phyloP scores from a whole-genome alignment of 2,888 invertebrate genomes.

The Sphaerophoria taeniata region DNA sequence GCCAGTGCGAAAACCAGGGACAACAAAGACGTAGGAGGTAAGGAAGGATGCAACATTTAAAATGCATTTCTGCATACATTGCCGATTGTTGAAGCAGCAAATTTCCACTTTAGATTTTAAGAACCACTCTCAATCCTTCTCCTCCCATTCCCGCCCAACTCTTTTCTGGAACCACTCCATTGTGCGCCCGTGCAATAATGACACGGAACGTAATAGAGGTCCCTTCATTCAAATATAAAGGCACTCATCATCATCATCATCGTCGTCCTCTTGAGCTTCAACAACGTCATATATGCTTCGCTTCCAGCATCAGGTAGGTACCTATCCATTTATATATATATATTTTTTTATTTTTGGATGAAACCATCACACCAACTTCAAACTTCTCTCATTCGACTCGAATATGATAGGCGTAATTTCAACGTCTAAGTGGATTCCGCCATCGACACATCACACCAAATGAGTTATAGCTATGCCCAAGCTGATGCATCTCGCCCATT shows the following conservation, averaged over 20 bases:
- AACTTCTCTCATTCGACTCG: constrained; percentile 5
- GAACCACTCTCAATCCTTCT: not conserved
- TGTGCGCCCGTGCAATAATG: constrained; percentile 42
- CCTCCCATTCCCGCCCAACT: not conserved
- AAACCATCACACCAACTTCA: constrained; percentile 35
- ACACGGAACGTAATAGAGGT: constrained; percentile 47
- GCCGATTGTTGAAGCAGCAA: constrained; percentile 45
- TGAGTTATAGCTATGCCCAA: constrained; percentile 35
- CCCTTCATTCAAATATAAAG: constrained; percentile 26
- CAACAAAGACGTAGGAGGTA: not conserved
- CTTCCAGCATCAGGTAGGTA: constrained; percentile 39
- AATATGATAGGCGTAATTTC: constrained; percentile 67
- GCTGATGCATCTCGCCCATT: constrained; percentile 26
- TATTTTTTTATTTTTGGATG: constrained; percentile 8
- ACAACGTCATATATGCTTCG: constrained; percentile 39
- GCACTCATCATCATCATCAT: constrained; percentile 44
- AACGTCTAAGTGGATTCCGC: constrained; percentile 70
- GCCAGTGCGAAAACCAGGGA: not conserved
- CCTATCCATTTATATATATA: too few species aligned
- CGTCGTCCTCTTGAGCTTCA: constrained; percentile 39
- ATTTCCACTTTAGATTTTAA: constrained; percentile 21
- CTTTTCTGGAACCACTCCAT: not conserved
- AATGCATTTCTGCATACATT: constrained; percentile 31
- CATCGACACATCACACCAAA: constrained; percentile 59
- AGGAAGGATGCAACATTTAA: constrained; percentile 1